phyloP scores from a whole-genome alignment of 2,888 invertebrate species.

The Tinea semifulvella region DNA sequence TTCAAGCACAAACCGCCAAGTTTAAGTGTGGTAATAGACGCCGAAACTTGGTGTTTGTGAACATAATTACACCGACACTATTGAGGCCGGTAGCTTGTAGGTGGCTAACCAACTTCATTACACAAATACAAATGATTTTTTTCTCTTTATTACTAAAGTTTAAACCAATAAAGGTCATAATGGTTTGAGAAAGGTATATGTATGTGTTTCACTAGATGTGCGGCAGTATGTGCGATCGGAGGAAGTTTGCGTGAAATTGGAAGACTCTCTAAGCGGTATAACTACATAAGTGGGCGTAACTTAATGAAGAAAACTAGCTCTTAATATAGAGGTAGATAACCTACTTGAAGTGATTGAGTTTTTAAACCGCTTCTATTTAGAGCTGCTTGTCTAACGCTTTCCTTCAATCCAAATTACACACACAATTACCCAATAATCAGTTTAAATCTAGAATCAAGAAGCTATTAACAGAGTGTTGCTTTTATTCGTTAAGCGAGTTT shows the following conservation, averaged over 20 bases:
- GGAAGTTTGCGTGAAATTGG: slow-evolving; percentile 12
- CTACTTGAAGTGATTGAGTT: slow-evolving; percentile 8
- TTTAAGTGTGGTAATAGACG: slow-evolving; percentile 12
- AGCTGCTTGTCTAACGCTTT: no score
- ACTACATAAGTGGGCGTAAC: slow-evolving; percentile 10
- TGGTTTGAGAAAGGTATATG: background rate
- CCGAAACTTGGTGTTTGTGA: slow-evolving; percentile 12
- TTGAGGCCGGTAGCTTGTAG: slow-evolving; percentile 6
- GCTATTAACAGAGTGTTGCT: no score
- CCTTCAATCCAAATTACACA: no score
- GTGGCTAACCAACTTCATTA: background rate
- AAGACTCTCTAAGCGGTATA: slow-evolving; percentile 12
- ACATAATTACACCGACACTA: slow-evolving; percentile 11
- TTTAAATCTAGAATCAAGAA: no score
- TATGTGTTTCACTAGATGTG: background rate
- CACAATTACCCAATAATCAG: no score
- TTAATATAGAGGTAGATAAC: slow-evolving; percentile 2
- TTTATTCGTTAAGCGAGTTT: no score
- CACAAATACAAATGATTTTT: background rate
- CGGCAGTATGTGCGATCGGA: slow-evolving; percentile 5
- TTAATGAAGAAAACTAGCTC: slow-evolving; percentile 7
- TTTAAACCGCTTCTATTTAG: no score
- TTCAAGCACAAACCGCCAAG: background rate
- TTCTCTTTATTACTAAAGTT: background rate
- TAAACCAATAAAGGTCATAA: background rate